A percentile compares a stretch with the other conserved stretches of the same genome.
Evolutionary conservation across 1,140 invertebrate genomes (phyloP).

Genomic region (Diorhabda elongata): DNA sequence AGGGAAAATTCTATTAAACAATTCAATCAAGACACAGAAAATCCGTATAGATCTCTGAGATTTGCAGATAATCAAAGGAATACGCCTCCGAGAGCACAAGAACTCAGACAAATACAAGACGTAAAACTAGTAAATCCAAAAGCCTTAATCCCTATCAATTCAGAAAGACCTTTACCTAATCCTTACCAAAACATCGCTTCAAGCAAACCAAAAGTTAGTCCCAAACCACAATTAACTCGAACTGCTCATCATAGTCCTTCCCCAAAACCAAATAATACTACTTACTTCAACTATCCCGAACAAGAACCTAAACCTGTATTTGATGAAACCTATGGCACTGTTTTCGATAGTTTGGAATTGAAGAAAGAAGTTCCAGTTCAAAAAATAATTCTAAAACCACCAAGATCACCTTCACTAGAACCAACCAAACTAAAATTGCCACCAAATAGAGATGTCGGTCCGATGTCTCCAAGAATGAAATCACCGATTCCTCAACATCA

Average conservation of each 20-base stretch:
- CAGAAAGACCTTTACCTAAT: conserved; percentile 42
- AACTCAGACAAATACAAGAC: conserved; percentile 36
- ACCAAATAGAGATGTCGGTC: conserved; percentile 39
- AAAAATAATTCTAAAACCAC: conserved; percentile 17
- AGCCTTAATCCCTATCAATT: conserved; percentile 43
- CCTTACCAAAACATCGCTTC: conserved; percentile 33
- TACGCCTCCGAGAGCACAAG: conserved; percentile 38
- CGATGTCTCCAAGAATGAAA: conserved; percentile 40
- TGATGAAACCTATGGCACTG: conserved; percentile 38
- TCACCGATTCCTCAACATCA: conserved; percentile 41
- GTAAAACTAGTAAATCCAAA: conserved; percentile 42
- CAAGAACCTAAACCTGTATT: conserved; percentile 3
- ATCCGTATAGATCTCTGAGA: background rate
- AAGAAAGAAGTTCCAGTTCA: conserved; percentile 1
- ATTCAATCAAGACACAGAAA: conserved; percentile 15
- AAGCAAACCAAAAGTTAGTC: conserved; percentile 13
- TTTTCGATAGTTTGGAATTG: conserved; percentile 34
- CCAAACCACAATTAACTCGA: background rate
- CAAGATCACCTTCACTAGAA: conserved; percentile 32
- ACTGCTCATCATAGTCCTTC: background rate
- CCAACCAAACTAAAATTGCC: conserved; percentile 40
- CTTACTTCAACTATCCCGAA: background rate
- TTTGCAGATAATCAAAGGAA: conserved; percentile 21
- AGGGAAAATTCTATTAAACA: conserved; percentile 31
- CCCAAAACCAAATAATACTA: background rate